Percentiles rank a stretch among this genome's conserved stretches.
phyloP scores from a whole-genome alignment of 1,140 invertebrate genomes.

The Chelonus insularis region DNA sequence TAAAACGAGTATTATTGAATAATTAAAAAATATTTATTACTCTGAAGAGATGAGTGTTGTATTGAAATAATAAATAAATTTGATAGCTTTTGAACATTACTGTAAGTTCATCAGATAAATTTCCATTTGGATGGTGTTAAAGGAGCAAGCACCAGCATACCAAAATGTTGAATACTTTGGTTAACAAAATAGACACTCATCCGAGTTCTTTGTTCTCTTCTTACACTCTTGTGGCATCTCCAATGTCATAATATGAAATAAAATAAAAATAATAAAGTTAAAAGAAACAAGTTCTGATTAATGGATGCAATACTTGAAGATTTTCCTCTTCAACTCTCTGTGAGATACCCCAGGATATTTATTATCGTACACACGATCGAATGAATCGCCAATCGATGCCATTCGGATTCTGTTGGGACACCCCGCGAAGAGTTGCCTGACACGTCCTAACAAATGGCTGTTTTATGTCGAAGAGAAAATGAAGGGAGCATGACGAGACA shows the following conservation, averaged over 20 bases:
- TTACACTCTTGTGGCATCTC: background rate
- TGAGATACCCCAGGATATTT: slow-evolving; percentile 41
- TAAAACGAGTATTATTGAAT: too few relatives aligned
- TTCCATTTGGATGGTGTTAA: slow-evolving; percentile 45
- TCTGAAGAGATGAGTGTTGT: slow-evolving; percentile 26
- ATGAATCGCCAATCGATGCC: slow-evolving; percentile 60
- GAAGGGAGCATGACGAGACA: slow-evolving; percentile 60
- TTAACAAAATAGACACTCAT: slow-evolving; percentile 48
- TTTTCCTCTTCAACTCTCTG: slow-evolving; percentile 7
- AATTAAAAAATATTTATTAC: too few relatives aligned
- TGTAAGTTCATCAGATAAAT: slow-evolving; percentile 47
- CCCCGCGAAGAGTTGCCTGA: slow-evolving; percentile 57
- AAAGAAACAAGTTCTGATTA: slow-evolving; percentile 3
- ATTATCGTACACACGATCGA: slow-evolving; percentile 55
- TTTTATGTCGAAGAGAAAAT: slow-evolving; percentile 60
- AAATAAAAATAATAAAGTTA: background rate
- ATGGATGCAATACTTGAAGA: slow-evolving; percentile 3
- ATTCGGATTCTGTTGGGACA: slow-evolving; percentile 45
- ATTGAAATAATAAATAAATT: slow-evolving; percentile 26
- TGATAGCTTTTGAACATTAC: background rate
- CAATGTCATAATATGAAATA: background rate
- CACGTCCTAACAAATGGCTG: slow-evolving; percentile 59
- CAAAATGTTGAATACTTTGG: slow-evolving; percentile 47
- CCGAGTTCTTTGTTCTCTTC: background rate
- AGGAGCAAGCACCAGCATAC: slow-evolving; percentile 48